Percentiles rank a stretch among this genome's conserved stretches.
Evolutionary conservation across 2,113 vertebrate genomes (phyloP).

Genomic region (Isichthys henryi): DNA sequence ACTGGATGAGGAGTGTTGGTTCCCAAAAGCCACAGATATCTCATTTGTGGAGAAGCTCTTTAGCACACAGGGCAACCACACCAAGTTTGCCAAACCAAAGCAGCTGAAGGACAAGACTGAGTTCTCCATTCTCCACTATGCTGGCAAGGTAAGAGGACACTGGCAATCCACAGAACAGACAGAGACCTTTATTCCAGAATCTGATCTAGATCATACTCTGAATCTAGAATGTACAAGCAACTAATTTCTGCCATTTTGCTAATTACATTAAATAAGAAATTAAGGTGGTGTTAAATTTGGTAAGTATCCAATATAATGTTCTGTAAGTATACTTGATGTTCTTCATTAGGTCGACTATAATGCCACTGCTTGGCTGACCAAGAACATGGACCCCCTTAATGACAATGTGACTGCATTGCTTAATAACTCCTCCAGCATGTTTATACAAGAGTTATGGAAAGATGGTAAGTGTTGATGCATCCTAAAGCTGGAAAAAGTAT

Average conservation of each 20-base stretch:
- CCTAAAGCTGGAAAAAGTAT: not conserved
- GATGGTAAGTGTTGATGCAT: constrained; percentile 60
- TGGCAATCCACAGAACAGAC: not conserved
- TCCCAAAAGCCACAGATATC: constrained; percentile 93
- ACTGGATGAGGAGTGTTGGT: constrained; percentile 97
- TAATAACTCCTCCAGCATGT: constrained; percentile 74
- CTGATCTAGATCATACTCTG: not conserved
- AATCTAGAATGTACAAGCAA: not conserved
- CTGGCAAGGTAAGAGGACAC: constrained; percentile 74
- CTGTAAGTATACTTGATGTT: not conserved
- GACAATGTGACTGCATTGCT: constrained; percentile 77
- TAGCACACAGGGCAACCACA: constrained; percentile 77
- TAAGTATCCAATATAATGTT: not conserved
- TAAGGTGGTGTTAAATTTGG: not conserved
- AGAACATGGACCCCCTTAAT: constrained; percentile 84
- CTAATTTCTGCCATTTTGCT: not conserved
- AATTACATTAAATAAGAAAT: not conserved
- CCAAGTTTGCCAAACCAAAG: constrained; percentile 90
- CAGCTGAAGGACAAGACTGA: constrained; percentile 96
- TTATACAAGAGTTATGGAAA: constrained; percentile 79
- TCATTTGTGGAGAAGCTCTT: constrained; percentile 92
- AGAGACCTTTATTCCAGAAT: not conserved
- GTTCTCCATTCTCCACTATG: constrained; percentile 91
- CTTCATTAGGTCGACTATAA: constrained; percentile 73
- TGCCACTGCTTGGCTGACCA: constrained; percentile 75